Evolutionary conservation across 2,113 vertebrate genomes (phyloP), one percentile per base, ranked within the genome.

Genomic region (Poecile atricapillus): DNA sequence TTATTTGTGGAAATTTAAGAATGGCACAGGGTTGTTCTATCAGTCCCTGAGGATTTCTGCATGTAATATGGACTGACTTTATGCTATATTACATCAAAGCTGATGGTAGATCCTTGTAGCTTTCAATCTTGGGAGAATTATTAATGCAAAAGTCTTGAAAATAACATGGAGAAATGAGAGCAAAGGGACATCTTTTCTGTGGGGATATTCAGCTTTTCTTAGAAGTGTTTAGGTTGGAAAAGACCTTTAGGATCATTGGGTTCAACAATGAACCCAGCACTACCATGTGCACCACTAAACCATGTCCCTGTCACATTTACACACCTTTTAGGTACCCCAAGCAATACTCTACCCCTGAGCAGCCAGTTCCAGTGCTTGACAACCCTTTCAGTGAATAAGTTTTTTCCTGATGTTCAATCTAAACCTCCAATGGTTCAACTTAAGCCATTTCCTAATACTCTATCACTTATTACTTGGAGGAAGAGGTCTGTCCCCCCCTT

Each of bases 1-100:
- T 46, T 86, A 92, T 90, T 91, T 20, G 74, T 87, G 81, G 85
- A 93, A 93, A 94, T 92, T 63, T 69, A 85, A 73, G 79, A 92
- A 81, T 2, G 8, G 64, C 53, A 85, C 11, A 77, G 50, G 64
- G 16, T 30, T 62, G 27, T 84, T 91, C 37, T 90, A 33, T 49
- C 64, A 88, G 37, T 47, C 35, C 52, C 44, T 85, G 74, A 83
- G 55, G 53, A n/a, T 87, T 93, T n/a, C 56, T 73, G 43, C 30
- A 41, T 23, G 20, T 87, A 50, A 39, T 70, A 56, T 31, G n/a
- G 69, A 41, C 59, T 11, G 17, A 67, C 15, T 77, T 87, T 70
- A 59, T 70, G 68, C 90, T 59, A 77, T 31, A 80, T 79, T 65
- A 69, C 35, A 77, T 86, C 78, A 95, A 95, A 94, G 47, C 39